Evolutionary conservation across 2,113 vertebrate genomes (phyloP).

Genomic region (Catagonus wagneri): DNA sequence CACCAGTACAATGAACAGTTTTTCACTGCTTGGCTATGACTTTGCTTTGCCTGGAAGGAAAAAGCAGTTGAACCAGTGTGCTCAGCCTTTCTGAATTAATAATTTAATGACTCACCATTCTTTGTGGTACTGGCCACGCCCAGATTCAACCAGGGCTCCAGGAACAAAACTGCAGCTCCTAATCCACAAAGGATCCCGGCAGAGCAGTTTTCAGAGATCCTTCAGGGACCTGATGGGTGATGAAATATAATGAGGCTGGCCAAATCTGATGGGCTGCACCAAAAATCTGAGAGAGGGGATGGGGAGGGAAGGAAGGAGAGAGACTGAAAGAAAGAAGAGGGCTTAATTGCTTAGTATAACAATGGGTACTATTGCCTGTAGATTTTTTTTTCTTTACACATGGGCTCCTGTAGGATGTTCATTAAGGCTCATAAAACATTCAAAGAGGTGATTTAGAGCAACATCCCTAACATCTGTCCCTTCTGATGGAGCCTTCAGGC

Average conservation of each 20-base stretch:
- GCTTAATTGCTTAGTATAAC: not conserved
- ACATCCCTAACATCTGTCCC: not conserved
- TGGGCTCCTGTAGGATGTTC: not conserved
- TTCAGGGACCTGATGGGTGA: constrained; percentile 55
- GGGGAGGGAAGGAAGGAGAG: not conserved
- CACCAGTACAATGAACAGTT: not conserved
- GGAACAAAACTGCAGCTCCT: constrained; percentile 60
- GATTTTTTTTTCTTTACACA: constrained; percentile 21
- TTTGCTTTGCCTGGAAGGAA: constrained; percentile 15
- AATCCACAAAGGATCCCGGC: constrained; percentile 46
- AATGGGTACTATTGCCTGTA: not conserved
- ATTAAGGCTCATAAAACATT: constrained; percentile 3
- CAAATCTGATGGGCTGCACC: constrained; percentile 37
- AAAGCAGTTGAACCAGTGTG: not conserved
- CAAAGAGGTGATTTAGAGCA: constrained; percentile 4
- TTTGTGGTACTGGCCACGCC: constrained; percentile 50
- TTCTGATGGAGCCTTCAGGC: not conserved
- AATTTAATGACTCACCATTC: constrained; percentile 72
- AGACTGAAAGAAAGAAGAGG: not conserved
- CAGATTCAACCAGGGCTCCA: not conserved
- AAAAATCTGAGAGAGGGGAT: constrained; percentile 32
- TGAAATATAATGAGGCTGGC: constrained; percentile 51
- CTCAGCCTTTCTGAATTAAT: not conserved
- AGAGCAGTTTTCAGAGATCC: constrained; percentile 56
- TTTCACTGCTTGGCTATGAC: not conserved